These are phyloP conservation scores for Vulpes lagopus DNA, from an alignment of 2,113 vertebrate genomes.

Conservation along the genomic window DNA sequence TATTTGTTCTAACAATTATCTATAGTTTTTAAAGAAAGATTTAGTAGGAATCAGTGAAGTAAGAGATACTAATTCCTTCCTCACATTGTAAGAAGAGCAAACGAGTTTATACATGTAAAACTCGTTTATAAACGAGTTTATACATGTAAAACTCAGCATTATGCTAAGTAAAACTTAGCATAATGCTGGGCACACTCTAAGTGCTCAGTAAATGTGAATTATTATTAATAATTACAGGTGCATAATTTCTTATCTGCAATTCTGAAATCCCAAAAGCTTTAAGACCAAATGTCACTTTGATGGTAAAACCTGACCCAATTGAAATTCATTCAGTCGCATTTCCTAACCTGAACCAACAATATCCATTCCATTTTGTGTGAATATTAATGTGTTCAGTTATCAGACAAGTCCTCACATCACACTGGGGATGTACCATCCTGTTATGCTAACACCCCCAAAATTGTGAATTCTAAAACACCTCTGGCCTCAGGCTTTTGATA, in stretches of 20 bases:
- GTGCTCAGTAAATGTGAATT: neutral
- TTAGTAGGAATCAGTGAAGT: neutral
- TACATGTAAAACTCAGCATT: neutral
- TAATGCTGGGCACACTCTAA: neutral
- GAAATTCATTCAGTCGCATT: neutral
- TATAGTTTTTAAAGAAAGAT: neutral
- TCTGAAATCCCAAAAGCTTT: conserved; percentile 28
- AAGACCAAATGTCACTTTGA: neutral
- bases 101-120: neutral
- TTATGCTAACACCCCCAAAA: neutral
- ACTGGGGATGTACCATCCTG: too few species aligned
- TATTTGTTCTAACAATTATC: neutral
- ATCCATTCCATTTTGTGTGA: neutral
- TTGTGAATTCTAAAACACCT: conserved; percentile 15
- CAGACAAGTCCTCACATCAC: neutral
- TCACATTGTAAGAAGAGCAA: neutral
- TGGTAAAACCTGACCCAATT: neutral
- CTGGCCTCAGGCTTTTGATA: neutral
- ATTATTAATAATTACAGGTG: neutral
- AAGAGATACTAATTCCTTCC: neutral
- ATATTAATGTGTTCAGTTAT: neutral
- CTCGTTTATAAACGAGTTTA: neutral
- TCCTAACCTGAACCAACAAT: neutral
- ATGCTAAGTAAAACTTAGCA: neutral
- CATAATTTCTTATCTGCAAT: conserved; percentile 25